Evolutionary conservation across 1,140 invertebrate genomes (phyloP), one percentile per base, ranked within the genome.

Genomic region (Choristoneura fumiferana): DNA sequence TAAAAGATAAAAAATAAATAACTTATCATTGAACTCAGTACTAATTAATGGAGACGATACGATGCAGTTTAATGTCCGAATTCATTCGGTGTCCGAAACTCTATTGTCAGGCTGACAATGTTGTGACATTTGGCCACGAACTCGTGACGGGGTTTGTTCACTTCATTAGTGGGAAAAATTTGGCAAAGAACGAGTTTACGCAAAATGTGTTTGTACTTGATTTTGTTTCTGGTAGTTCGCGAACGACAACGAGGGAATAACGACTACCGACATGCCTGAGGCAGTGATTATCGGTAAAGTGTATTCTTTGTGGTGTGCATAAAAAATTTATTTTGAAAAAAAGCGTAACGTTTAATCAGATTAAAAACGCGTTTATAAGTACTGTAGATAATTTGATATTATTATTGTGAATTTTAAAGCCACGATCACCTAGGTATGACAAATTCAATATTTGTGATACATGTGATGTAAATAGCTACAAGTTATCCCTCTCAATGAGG

Each of bases 241-340:
- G 71, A 65, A 63, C 69, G 74, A 63, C 73, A 77, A 60, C 76
- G 79, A 72, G 77, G 60, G 67, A 73, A 72, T 58, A 65, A 63
- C 29, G 67, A 79, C 69, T 60, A 69, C 65, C 63, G 67, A 67
- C 66, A 83, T 85, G 80, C 58, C 74, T 71, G 78, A 86, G 67
- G 76, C 72, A 52, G 67, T 83, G 53, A 71, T 81, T 62, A 67
- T 84, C 40, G 81, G 83, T 86, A 83, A 84, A 67, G 69, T 78
- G 64, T 13, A n/a, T 38, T 43, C 62, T 43, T 45, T 34, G 10
- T 58, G 8, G 2, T 29, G 22, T 29, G 22, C 2, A 29, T 29
- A 29, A 29, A 3, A 6, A 3, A 3, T 29, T 29, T 3, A 3
- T 29, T 29, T 29, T 29, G 2, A 29, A 29, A 29, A 29, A 6